A percentile compares a stretch with the other conserved stretches of the same genome.
These are phyloP conservation scores for Drosophila sordidapex DNA, from an alignment of 2,888 invertebrate species.

Conservation along the genomic window DNA sequence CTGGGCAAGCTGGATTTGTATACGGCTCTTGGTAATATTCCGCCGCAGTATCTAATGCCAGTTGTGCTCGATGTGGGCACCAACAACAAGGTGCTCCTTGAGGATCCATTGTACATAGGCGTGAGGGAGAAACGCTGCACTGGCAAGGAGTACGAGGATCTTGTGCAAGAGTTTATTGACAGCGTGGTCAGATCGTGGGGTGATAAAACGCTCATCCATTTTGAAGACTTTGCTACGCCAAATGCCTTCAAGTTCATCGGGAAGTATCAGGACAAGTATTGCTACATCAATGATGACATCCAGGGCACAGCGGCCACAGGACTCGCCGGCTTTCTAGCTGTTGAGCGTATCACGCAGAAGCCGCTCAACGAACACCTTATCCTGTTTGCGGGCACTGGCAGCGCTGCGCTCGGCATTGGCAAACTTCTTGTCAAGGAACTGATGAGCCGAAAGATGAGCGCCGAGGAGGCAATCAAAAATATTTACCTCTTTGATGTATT, in stretches of 20 bases:
- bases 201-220: constrained; percentile 57
- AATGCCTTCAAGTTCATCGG: constrained; percentile 60
- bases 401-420: constrained; percentile 58
- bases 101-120: constrained; percentile 65
- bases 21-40: constrained; percentile 52
- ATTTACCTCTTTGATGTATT: constrained; percentile 53
- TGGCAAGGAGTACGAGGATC: constrained; percentile 62
- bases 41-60: constrained; percentile 52
- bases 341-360: constrained; percentile 49
- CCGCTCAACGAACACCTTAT: constrained; percentile 53
- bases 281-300: constrained; percentile 65
- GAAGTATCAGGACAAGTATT: constrained; percentile 55
- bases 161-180: constrained; percentile 61
- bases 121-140: constrained; percentile 49
- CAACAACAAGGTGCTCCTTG: constrained; percentile 43
- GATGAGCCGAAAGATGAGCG: constrained; percentile 7
- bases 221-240: constrained; percentile 70
- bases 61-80: constrained; percentile 62
- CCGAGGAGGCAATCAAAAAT: constrained; percentile 24
- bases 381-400: constrained; percentile 62
- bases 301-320: constrained; percentile 67
- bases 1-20: constrained; percentile 68
- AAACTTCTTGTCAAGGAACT: constrained; percentile 44
- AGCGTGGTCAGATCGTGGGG: constrained; percentile 40
- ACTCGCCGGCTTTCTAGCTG: constrained; percentile 54